phyloP scores from a whole-genome alignment of 2,797 vertebrate genomes.

The Protosalanx chinensis region DNA sequence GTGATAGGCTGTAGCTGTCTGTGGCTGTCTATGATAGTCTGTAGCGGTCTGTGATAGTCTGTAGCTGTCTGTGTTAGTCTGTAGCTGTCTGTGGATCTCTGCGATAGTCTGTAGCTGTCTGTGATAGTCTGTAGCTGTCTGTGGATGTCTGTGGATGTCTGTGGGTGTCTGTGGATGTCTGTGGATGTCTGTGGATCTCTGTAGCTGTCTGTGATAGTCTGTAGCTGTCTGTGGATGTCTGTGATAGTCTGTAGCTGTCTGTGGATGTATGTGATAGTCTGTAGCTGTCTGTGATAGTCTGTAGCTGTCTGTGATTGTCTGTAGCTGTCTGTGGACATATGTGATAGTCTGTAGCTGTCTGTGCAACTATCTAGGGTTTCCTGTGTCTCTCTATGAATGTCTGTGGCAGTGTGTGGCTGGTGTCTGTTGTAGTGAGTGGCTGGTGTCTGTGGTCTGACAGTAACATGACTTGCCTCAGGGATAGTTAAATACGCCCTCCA shows the following conservation, averaged over 20 bases:
- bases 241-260: too few species aligned
- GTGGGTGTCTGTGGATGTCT: too few species aligned
- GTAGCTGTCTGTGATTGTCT: too few species aligned
- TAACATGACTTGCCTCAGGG: slow-evolving; percentile 64
- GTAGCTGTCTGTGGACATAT: neutral
- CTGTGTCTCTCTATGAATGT: too few species aligned
- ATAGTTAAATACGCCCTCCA: slow-evolving; percentile 65
- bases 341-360: slow-evolving; percentile 17
- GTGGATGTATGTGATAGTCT: neutral
- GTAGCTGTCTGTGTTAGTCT: too few species aligned
- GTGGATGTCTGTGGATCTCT: too few species aligned
- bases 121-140: slow-evolving; percentile 18
- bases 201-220: slow-evolving; percentile 19
- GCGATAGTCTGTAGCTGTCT: neutral
- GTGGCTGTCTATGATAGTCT: slow-evolving; percentile 18
- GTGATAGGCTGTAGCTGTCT: too few species aligned
- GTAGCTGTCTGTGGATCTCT: too few species aligned
- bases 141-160: slow-evolving; percentile 34
- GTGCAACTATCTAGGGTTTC: slow-evolving; percentile 31
- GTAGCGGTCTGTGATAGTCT: too few species aligned
- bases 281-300: too few species aligned
- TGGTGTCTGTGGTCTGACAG: slow-evolving; percentile 53
- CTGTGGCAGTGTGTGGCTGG: slow-evolving; percentile 21
- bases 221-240: too few species aligned
- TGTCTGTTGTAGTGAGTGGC: neutral